A percentile compares a stretch with the other conserved stretches of the same genome.
Evolutionary conservation across 2,888 invertebrate genomes (phyloP).

Genomic region (Spilarctia lutea): DNA sequence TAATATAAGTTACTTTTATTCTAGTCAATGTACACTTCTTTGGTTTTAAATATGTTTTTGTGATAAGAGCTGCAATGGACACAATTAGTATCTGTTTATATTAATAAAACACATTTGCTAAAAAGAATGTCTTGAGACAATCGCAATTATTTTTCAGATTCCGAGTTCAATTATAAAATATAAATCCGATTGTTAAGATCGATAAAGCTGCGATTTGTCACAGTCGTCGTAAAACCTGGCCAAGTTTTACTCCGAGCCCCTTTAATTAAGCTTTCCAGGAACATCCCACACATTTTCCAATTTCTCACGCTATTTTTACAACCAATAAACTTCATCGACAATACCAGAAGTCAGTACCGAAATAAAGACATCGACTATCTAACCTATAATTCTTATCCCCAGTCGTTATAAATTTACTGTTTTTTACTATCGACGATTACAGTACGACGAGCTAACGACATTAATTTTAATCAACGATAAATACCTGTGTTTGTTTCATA

Average conservation of each 20-base stretch:
- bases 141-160: background rate
- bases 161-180: background rate
- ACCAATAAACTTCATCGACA: constrained; percentile 41
- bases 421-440: constrained; percentile 13
- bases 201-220: constrained; percentile 26
- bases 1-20: background rate
- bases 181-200: constrained; percentile 12
- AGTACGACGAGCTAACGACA: background rate
- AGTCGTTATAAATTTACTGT: constrained; percentile 58
- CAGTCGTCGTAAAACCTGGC: constrained; percentile 17
- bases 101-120: background rate
- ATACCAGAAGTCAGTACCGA: constrained; percentile 53
- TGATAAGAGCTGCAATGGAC: too few relatives aligned
- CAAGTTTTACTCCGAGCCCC: constrained; percentile 12
- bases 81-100: background rate
- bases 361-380: constrained; percentile 51
- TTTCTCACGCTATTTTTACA: constrained; percentile 48
- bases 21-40: too few relatives aligned
- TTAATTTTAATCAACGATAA: background rate
- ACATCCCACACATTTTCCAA: constrained; percentile 23
- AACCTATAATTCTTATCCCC: constrained; percentile 42
- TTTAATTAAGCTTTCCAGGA: constrained; percentile 30
- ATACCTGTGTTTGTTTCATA: background rate
- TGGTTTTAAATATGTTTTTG: too few relatives aligned
- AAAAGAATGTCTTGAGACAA: background rate